These are phyloP conservation scores for Limnephilus lunatus DNA, from an alignment of 2,888 invertebrate genomes.

Conservation along the genomic window DNA sequence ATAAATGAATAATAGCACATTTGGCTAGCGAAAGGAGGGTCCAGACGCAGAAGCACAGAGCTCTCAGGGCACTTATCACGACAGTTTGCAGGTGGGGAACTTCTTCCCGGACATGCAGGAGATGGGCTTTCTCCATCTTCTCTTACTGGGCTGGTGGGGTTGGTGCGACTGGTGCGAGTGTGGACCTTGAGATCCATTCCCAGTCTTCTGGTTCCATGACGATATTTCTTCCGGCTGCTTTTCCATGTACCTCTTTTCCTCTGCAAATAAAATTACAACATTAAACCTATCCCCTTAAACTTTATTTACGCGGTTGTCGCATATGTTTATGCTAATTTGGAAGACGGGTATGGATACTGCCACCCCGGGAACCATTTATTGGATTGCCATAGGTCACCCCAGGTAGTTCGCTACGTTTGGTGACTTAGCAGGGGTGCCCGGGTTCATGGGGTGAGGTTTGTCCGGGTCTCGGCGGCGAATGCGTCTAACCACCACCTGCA, in stretches of 20 bases:
- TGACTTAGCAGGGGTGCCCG: no score
- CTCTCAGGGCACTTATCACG: conserved; percentile 72
- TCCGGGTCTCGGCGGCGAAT: no score
- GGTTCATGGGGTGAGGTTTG: no score
- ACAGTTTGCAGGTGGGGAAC: conserved; percentile 80
- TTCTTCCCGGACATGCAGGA: conserved; percentile 79
- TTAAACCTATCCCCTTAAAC: not conserved
- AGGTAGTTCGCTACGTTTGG: no score
- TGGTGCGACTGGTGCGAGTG: conserved; percentile 16
- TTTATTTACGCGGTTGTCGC: no score
- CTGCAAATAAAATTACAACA: conserved; percentile 51
- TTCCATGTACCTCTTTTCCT: conserved; percentile 56
- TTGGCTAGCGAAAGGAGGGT: not conserved
- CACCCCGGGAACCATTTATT: no score
- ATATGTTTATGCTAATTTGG: no score
- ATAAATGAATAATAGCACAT: no score
- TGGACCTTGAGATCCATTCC: conserved; percentile 68
- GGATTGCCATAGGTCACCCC: no score
- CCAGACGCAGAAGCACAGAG: not conserved
- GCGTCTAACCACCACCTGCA: no score
- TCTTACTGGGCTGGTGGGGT: conserved; percentile 68
- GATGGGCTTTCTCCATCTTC: conserved; percentile 78
- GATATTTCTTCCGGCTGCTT: conserved; percentile 54
- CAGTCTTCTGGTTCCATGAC: conserved; percentile 68
- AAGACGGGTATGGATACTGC: no score